A percentile compares a stretch with the other conserved stretches of the same genome.
Evolutionary conservation across 2,797 vertebrate species (phyloP).

Genomic region (Uromys caudimaculatus): DNA sequence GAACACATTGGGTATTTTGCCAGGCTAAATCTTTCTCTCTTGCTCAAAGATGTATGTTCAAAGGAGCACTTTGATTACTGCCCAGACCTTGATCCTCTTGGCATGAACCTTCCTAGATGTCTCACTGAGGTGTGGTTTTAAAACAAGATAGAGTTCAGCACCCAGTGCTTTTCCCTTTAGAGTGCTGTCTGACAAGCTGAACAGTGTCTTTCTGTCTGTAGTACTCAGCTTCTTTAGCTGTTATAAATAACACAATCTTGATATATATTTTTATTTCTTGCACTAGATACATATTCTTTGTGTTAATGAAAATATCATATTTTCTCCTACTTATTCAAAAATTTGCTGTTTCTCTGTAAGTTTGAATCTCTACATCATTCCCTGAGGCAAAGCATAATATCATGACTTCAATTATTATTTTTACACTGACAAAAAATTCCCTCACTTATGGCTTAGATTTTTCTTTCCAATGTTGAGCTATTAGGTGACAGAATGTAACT

Average conservation of each 20-base stretch:
- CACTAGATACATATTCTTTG: not conserved
- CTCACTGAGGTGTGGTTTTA: not conserved
- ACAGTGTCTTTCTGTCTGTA: not conserved
- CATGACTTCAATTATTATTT: not conserved
- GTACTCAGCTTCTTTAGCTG: not conserved
- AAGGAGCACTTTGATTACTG: not conserved
- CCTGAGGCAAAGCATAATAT: not conserved
- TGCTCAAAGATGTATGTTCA: not conserved
- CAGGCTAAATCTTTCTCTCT: not conserved
- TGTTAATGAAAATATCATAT: not conserved
- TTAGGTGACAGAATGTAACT: not conserved
- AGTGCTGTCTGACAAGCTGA: not conserved
- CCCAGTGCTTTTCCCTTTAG: not conserved
- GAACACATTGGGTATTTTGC: not conserved
- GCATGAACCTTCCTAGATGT: not conserved
- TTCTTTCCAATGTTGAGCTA: not conserved
- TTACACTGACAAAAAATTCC: not conserved
- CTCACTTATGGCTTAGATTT: not conserved
- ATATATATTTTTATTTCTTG: not conserved
- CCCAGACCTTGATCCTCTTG: not conserved
- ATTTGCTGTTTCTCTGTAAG: not conserved
- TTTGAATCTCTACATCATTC: not conserved
- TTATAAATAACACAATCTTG: not conserved
- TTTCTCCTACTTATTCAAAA: not conserved
- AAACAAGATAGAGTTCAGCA: too few species aligned